Evolutionary conservation across 2,113 vertebrate species (phyloP).

Genomic region (Cyphomyrus plagiostoma): DNA sequence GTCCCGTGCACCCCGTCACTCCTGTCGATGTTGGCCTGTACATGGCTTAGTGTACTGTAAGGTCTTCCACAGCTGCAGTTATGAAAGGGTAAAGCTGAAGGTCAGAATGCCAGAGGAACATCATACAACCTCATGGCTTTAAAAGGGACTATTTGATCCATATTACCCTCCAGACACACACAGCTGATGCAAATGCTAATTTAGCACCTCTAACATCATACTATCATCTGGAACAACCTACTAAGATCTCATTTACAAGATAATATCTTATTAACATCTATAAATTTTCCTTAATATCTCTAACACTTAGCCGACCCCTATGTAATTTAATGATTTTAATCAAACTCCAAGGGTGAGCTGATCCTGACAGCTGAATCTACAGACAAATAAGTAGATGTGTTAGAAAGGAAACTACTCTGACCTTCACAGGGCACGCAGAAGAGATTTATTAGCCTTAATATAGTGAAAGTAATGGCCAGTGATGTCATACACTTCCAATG

Average conservation of each 20-base stretch:
- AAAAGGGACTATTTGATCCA: not conserved
- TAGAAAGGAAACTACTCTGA: not conserved
- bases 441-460: not conserved
- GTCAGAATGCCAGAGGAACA: not conserved
- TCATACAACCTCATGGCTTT: not conserved
- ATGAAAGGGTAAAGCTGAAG: not conserved
- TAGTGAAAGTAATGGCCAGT: not conserved
- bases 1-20: slow-evolving; percentile 63
- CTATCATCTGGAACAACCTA: not conserved
- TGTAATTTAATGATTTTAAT: slow-evolving; percentile 1
- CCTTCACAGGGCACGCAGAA: not conserved
- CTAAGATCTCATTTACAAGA: not conserved
- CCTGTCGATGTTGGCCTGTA: slow-evolving; percentile 65
- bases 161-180: not conserved
- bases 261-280: not conserved
- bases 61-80: slow-evolving; percentile 83
- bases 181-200: not conserved
- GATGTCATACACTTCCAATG: not conserved
- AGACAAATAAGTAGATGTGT: too few species aligned
- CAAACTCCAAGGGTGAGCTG: not conserved
- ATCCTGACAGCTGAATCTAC: not conserved
- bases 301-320: not conserved
- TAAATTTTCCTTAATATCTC: not conserved
- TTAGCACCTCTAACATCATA: not conserved
- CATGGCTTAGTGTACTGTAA: slow-evolving; percentile 68